Conservation (phyloP, 2,888 invertebrate species). For the Onthophagus sagittarius region DNA sequence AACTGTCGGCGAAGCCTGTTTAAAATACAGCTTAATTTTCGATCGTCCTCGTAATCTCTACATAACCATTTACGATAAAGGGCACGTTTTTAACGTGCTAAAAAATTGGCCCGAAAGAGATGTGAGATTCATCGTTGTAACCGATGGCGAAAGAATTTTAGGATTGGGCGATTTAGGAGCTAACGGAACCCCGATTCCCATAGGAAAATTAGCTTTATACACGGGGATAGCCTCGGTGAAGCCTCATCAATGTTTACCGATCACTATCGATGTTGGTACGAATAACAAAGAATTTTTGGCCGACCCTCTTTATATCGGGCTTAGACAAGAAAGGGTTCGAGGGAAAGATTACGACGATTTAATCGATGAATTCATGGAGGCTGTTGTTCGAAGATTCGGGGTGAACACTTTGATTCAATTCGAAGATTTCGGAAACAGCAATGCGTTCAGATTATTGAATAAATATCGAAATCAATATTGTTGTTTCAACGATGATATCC, state of each 20-base stretch:
- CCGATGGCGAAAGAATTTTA: conserved; percentile 96
- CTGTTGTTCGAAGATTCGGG: conserved; percentile 79
- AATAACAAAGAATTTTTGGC: conserved; percentile 80
- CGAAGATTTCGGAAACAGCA: conserved; percentile 97
- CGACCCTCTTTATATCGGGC: conserved; percentile 94
- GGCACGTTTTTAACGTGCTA: conserved; percentile 89
- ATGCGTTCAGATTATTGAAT: conserved; percentile 89
- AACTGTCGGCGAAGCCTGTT: conserved; percentile 95
- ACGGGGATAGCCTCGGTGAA: conserved; percentile 96
- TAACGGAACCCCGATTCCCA: conserved; percentile 98
- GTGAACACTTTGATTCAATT: conserved; percentile 87
- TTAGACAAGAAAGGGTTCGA: conserved; percentile 77
- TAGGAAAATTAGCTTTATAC: conserved; percentile 95
- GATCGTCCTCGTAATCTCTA: conserved; percentile 90
- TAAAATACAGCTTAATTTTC: conserved; percentile 91
- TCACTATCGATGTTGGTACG: conserved; percentile 92
- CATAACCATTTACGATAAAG: conserved; percentile 93
- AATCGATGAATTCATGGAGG: conserved; percentile 95
- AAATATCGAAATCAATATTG: conserved; percentile 87
- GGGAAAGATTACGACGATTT: conserved; percentile 89
- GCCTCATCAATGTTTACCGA: conserved; percentile 91
- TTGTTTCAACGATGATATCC: conserved; percentile 99
- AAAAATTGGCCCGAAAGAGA: conserved; percentile 92
- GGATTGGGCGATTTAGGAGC: conserved; percentile 97
- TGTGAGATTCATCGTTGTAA: conserved; percentile 87